Evolutionary conservation across 1,140 invertebrate species (phyloP).

Genomic region (Leptoteleia sp.): DNA sequence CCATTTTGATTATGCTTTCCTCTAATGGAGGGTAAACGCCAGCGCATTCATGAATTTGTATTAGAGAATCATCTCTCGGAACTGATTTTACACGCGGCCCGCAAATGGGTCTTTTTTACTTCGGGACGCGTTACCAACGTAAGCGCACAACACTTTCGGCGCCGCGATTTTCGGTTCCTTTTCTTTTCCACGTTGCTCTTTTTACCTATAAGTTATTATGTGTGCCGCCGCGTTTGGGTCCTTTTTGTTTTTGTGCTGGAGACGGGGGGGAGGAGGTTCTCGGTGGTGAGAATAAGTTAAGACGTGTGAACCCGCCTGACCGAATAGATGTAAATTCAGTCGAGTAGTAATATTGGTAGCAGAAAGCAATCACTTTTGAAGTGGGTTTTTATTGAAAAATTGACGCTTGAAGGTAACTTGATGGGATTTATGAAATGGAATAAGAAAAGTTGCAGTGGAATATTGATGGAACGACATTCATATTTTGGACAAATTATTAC

Average conservation of each 20-base stretch:
- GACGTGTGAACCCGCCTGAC: conserved; percentile 47
- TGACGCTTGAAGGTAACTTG: conserved; percentile 32
- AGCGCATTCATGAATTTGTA: conserved; percentile 79
- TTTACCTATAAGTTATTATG: conserved; percentile 38
- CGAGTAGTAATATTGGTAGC: conserved; percentile 48
- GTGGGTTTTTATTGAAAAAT: conserved; percentile 45
- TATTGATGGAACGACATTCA: conserved; percentile 21
- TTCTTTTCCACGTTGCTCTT: conserved; percentile 13
- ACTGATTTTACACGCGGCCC: conserved; percentile 57
- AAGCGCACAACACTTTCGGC: conserved; percentile 30
- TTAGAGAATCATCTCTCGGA: conserved; percentile 77
- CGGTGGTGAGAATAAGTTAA: conserved; percentile 15
- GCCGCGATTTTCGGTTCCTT: conserved; percentile 24
- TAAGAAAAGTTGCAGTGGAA: conserved; percentile 4
- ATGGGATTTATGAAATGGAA: conserved; percentile 35
- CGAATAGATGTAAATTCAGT: conserved; percentile 53
- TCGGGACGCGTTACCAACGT: conserved; percentile 3
- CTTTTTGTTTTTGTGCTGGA: too few relatives aligned
- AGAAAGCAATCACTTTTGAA: conserved; percentile 40
- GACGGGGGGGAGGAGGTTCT: not conserved
- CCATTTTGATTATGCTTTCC: conserved; percentile 78
- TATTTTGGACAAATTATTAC: conserved; percentile 10
- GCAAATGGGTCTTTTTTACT: conserved; percentile 27
- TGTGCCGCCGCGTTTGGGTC: not conserved
- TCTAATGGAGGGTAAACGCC: conserved; percentile 79